phyloP scores from a whole-genome alignment of 2,113 vertebrate species.

The Hydropotes inermis region DNA sequence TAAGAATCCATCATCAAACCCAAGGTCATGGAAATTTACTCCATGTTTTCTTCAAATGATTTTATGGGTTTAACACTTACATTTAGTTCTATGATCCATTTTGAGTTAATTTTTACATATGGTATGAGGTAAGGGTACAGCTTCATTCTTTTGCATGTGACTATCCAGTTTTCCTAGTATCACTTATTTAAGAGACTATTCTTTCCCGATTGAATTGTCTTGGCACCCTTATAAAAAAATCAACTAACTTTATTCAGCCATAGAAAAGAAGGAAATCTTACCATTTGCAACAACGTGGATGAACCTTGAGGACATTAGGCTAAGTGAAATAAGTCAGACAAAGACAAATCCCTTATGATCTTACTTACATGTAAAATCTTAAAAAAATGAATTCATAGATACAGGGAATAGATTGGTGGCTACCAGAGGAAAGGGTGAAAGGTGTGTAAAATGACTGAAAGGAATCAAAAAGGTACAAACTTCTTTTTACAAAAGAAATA shows the following conservation, averaged over 20 bases:
- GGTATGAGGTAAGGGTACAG: neutral
- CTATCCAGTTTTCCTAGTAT: neutral
- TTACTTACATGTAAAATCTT: neutral
- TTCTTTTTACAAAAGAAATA: neutral
- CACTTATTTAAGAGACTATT: neutral
- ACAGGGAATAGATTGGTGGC: neutral
- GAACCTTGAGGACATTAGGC: neutral
- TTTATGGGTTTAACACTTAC: neutral
- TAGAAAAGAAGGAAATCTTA: neutral
- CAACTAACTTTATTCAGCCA: neutral
- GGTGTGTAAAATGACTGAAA: neutral
- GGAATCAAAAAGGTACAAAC: neutral
- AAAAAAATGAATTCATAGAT: neutral
- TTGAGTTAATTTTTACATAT: neutral
- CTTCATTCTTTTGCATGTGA: neutral
- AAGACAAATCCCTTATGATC: neutral
- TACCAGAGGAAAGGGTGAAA: neutral
- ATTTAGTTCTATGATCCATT: neutral
- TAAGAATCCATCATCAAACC: neutral
- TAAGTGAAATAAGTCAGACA: neutral
- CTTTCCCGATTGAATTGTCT: neutral
- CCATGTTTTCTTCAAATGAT: neutral
- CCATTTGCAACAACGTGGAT: neutral
- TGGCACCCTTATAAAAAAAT: neutral
- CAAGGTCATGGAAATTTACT: neutral